Base-by-base conservation (phyloP, 1,140 invertebrate species). In the Pinna nobilis region DNA sequence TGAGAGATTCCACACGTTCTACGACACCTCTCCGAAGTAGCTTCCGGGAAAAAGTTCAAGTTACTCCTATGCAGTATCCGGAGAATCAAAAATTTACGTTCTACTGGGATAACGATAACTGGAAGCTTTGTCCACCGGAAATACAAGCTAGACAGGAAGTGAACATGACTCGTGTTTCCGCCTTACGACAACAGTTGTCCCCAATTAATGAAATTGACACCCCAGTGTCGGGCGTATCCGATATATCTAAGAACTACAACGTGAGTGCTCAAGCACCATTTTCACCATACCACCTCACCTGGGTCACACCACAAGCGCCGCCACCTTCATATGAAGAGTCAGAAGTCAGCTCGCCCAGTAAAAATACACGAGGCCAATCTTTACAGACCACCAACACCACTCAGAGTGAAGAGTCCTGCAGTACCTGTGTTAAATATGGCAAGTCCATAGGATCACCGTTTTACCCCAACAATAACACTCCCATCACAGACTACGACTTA, bases 71-170 rank as follows among this genome's bases (percentile, higher is more conserved):
- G 18, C 61, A 44, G 23, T 28, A 20, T 18, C 37, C 37, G 37
- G 39, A 70, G 15, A 33, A 59, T n/a, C 51, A 59, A 44, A 50
- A 70, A 18, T 75, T 75, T 49, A 64, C 57, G 11, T 75, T 75
- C 50, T 68, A 69, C 25, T 75, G 73, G 73, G 73, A 75, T 25
- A 70, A 75, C 37, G 73, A 75, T 37, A 75, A 75, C 51, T 75
- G 73, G 73, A 75, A 69, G 33, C 37, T 75, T 2, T 69, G 60
- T 59, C 73, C 73, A 2, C 66, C 49, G n/a, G 28, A 30, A 35
- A 41, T 32, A 20, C 47, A 49, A n/a, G 35, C 35, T 5, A 15
- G 39, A 2, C 55, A 59, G 32, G 37, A 33, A n/a, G 33, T 33
- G 5, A 33, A 59, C 32, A 9, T 35, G 7, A 59, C 33, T 20